Percentiles rank a stretch among this genome's conserved stretches.
Conservation (phyloP, 2,888 invertebrate genomes). For the Phoenoteleia sp. region DNA sequence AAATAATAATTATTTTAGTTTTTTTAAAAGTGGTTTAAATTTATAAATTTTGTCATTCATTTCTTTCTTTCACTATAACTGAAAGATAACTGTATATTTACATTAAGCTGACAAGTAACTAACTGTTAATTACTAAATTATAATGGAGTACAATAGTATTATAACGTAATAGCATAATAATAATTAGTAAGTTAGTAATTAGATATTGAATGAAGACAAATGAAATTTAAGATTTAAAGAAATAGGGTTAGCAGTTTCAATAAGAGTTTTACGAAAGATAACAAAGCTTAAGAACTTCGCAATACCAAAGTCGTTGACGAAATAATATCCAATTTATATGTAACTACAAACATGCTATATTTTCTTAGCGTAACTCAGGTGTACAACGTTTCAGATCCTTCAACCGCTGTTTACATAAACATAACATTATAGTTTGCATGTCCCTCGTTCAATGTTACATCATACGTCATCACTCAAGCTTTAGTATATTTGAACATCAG, state of each 20-base stretch:
- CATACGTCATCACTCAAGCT: conserved; percentile 29
- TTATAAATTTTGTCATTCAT: too few relatives aligned
- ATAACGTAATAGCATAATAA: too few relatives aligned
- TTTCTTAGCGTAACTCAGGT: conserved; percentile 39
- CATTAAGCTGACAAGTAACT: too few relatives aligned
- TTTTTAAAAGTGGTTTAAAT: too few relatives aligned
- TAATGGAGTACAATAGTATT: too few relatives aligned
- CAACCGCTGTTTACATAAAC: conserved; percentile 26
- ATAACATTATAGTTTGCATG: conserved; percentile 37
- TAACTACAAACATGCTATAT: conserved; percentile 24
- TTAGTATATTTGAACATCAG: background rate
- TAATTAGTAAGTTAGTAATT: too few relatives aligned
- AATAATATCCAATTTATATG: conserved; percentile 30
- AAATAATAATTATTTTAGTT: too few relatives aligned
- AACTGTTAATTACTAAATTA: too few relatives aligned
- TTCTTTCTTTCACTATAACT: too few relatives aligned
- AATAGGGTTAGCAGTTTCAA: background rate
- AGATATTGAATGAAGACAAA: too few relatives aligned
- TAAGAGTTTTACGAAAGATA: background rate
- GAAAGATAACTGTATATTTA: too few relatives aligned
- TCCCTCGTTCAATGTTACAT: background rate
- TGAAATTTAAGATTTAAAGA: too few relatives aligned
- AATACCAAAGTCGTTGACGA: background rate
- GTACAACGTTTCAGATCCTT: conserved; percentile 13
- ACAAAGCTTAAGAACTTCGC: background rate